phyloP scores from a whole-genome alignment of 2,113 vertebrate genomes.

The Hippolais icterina region DNA sequence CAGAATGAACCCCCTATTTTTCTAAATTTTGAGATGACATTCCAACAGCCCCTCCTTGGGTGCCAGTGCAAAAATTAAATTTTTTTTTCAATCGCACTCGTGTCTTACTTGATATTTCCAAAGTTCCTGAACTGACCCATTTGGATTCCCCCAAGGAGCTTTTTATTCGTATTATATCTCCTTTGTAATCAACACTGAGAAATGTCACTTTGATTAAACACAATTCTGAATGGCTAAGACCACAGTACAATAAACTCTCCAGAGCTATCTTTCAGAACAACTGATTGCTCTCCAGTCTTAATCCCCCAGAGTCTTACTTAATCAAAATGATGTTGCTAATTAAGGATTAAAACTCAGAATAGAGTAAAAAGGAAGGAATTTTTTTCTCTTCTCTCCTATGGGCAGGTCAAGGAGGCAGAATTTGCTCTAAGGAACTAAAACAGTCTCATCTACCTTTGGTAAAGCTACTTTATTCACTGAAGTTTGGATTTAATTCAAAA shows the following conservation, averaged over 20 bases:
- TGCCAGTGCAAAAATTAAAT: neutral
- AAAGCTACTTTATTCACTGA: constrained; percentile 61
- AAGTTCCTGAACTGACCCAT: constrained; percentile 12
- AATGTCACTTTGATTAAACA: constrained; percentile 83
- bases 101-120: neutral
- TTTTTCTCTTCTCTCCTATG: constrained; percentile 50
- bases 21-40: neutral
- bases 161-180: constrained; percentile 67
- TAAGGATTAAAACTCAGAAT: constrained; percentile 78
- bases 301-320: constrained; percentile 78
- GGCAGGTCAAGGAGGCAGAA: constrained; percentile 74
- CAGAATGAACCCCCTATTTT: neutral
- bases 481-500: constrained; percentile 66
- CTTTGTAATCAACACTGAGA: constrained; percentile 80
- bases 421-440: constrained; percentile 47
- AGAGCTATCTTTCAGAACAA: constrained; percentile 76
- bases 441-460: constrained; percentile 47
- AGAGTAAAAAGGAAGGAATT: constrained; percentile 56
- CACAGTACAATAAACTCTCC: constrained; percentile 77
- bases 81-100: neutral
- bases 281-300: constrained; percentile 72
- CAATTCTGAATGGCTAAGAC: constrained; percentile 73
- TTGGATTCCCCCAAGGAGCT: constrained; percentile 64
- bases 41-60: neutral
- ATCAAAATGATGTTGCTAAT: constrained; percentile 83